Evolutionary conservation across 2,113 vertebrate species (phyloP), one percentile per base, ranked within the genome.

Genomic region (Cyprinodon variegatus): DNA sequence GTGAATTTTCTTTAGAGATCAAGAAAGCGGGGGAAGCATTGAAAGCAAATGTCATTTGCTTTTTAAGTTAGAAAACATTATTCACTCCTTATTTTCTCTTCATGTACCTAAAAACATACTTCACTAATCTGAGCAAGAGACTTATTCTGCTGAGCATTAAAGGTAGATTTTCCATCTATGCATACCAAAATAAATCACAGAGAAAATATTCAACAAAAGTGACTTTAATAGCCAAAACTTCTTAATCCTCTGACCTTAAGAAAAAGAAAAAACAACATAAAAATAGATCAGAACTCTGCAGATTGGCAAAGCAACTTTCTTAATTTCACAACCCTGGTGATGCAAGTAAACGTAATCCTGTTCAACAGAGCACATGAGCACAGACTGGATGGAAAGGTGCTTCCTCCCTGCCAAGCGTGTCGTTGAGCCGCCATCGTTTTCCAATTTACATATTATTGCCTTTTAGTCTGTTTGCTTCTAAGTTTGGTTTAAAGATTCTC

Each of bases 321-420:
- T 39, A 61, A 40, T 57, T 53, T 68, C 48, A 68, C 48, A 39
- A 68, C 48, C 59, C 6, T 2, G 29, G 39, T 70, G 68, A 70
- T 61, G 68, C 68, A 70, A 61, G 59, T 13, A 14, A 12, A 61
- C 61, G 68, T 41, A 70, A 61, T 61, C 39, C 11, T 61, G 53
- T 4, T 43, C 68, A 59, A 20, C 68, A 22, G 12, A 61, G 57
- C 20, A 12, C 20, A 43, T 20, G 13, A 15, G 41, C 0, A 4
- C 20, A 41, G 39, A 60, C 20, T n/a, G 13, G 14, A 36, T 3
- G 43, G 41, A 57, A 22, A 68, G 22, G 43, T 29, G 3, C 41
- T 53, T 20, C 29, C 29, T 17, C 68, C n/a, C 20, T 20, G 20
- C 48, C 10, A 39, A 39, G 14, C 5, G 8, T 9, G 50, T n/a